phyloP scores from a whole-genome alignment of 2,113 vertebrate species.

The Barnardius zonarius region DNA sequence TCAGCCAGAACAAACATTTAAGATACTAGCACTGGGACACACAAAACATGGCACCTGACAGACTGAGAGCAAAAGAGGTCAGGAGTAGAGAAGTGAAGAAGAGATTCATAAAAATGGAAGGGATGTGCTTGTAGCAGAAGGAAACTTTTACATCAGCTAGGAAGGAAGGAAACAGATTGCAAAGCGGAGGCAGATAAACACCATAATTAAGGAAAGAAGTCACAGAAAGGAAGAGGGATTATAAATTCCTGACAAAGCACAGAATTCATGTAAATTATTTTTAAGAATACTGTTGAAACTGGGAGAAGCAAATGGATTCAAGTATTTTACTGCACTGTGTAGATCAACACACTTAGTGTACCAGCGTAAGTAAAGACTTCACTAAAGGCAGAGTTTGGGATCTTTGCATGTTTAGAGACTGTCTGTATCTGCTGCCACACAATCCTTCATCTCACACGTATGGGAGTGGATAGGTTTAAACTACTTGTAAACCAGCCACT shows the following conservation, averaged over 20 bases:
- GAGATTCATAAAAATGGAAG: neutral
- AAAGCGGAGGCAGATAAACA: constrained; percentile 10
- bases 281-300: neutral
- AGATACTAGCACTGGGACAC: neutral
- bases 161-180: constrained; percentile 12
- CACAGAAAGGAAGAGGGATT: neutral
- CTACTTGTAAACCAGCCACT: neutral
- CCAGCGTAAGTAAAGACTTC: neutral
- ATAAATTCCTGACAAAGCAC: neutral
- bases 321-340: neutral
- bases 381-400: neutral
- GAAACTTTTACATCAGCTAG: neutral
- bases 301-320: neutral
- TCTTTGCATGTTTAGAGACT: neutral
- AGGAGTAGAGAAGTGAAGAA: neutral
- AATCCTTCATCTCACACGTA: neutral
- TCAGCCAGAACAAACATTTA: neutral
- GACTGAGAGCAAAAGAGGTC: neutral
- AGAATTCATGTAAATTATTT: neutral
- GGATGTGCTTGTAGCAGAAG: neutral
- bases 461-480: neutral
- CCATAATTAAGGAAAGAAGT: neutral
- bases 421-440: neutral
- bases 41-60: neutral
- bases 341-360: neutral